phyloP scores from a whole-genome alignment of 1,140 invertebrate species.

The Achatina immaculata region DNA sequence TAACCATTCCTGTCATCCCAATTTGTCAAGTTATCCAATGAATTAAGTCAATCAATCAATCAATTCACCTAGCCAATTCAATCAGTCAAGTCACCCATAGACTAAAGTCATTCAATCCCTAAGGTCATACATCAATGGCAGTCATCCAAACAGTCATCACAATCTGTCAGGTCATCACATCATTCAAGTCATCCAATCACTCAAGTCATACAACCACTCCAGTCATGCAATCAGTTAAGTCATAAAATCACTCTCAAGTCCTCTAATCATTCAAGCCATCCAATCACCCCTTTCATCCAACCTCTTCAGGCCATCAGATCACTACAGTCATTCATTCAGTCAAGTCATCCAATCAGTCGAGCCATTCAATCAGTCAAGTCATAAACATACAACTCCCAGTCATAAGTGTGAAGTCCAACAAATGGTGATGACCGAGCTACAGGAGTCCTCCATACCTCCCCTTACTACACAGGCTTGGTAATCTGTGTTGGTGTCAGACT shows the following conservation, averaged over 20 bases:
- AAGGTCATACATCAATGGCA: background rate
- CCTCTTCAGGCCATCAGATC: background rate
- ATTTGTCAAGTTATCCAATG: background rate
- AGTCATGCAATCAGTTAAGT: background rate
- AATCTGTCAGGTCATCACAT: background rate
- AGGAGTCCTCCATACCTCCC: too few species aligned
- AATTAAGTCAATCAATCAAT: background rate
- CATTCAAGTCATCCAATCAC: background rate
- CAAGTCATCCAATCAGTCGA: background rate
- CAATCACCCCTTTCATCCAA: background rate
- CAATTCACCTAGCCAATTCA: background rate
- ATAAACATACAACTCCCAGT: too few species aligned
- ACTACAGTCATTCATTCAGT: background rate
- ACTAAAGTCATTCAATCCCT: background rate
- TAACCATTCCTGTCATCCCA: background rate
- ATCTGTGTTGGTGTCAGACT: too few species aligned
- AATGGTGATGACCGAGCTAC: too few species aligned
- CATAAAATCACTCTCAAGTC: background rate
- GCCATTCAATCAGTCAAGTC: background rate
- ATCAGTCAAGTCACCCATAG: background rate
- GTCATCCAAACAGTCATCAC: background rate
- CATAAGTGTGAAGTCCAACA: too few species aligned
- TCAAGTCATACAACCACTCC: background rate
- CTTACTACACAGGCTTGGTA: too few species aligned
- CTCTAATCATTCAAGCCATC: background rate